Conservation (phyloP, 1,140 invertebrate species). For the Mercenaria mercenaria region DNA sequence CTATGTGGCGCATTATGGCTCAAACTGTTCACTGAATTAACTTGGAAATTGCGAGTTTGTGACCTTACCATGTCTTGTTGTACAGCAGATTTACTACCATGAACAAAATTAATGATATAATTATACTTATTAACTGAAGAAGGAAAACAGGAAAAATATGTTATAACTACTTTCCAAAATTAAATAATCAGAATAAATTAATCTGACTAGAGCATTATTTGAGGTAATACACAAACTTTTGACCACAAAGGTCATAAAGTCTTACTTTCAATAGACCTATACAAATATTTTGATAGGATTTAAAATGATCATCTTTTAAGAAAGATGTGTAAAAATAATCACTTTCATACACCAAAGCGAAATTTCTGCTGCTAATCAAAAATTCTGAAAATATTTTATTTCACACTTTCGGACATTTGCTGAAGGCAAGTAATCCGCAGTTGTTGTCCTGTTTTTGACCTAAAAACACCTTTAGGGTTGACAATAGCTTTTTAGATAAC, state of each 20-base stretch:
- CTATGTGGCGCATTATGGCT: too few species aligned
- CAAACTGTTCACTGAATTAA: too few species aligned
- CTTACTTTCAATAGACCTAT: background rate
- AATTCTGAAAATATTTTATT: constrained; percentile 13
- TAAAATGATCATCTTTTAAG: background rate
- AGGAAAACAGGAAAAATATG: too few species aligned
- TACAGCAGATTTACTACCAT: too few species aligned
- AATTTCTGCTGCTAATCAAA: background rate
- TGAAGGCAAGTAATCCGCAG: background rate
- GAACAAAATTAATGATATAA: too few species aligned
- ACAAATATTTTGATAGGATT: background rate
- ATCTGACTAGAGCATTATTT: too few species aligned
- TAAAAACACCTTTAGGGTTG: background rate
- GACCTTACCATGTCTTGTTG: too few species aligned
- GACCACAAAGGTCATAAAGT: constrained; percentile 6
- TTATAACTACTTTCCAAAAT: too few species aligned
- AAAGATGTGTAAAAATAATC: constrained; percentile 16
- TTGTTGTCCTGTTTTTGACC: constrained; percentile 21
- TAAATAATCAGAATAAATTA: too few species aligned
- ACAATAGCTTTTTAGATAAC: background rate
- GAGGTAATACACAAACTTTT: too few species aligned
- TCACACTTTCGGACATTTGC: background rate
- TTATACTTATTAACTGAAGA: too few species aligned
- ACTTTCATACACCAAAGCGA: background rate
- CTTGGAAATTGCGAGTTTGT: too few species aligned